Evolutionary conservation across 2,113 vertebrate genomes (phyloP).

Genomic region (Colaptes auratus): DNA sequence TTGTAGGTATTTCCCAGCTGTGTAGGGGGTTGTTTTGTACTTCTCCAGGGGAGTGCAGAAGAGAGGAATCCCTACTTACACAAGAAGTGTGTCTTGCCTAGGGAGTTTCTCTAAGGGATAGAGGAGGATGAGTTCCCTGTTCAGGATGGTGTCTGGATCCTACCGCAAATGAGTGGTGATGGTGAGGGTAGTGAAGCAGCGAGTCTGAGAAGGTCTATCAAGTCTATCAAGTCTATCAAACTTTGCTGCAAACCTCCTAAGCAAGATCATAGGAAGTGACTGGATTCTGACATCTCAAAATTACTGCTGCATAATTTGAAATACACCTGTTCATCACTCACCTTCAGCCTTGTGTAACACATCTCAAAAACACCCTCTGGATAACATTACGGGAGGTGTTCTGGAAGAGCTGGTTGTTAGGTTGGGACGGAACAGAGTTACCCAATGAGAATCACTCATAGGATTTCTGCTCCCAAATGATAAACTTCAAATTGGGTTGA

Average conservation of each 20-base stretch:
- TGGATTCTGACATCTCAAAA: not conserved
- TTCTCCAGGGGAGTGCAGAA: not conserved
- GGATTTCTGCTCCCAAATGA: not conserved
- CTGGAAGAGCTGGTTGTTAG: not conserved
- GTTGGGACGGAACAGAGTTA: not conserved
- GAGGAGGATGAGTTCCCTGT: not conserved
- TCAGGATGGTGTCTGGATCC: not conserved
- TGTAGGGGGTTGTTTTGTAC: not conserved
- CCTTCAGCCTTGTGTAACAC: not conserved
- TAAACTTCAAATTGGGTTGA: not conserved
- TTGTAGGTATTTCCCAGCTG: not conserved
- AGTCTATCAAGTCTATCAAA: no score
- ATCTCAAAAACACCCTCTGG: not conserved
- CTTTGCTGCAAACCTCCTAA: not conserved
- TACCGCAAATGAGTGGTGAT: rapidly evolving
- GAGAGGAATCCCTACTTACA: not conserved
- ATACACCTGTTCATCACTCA: not conserved
- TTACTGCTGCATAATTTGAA: not conserved
- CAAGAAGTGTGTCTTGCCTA: not conserved
- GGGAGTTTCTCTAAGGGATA: not conserved
- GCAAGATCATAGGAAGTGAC: not conserved
- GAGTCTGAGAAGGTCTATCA: not conserved
- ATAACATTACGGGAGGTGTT: not conserved
- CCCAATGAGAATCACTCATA: not conserved
- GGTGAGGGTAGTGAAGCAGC: not conserved